These are phyloP conservation scores for Hermaeophaga mercurialis DNA, from an alignment of 2,888 invertebrate genomes.

Conservation along the genomic window DNA sequence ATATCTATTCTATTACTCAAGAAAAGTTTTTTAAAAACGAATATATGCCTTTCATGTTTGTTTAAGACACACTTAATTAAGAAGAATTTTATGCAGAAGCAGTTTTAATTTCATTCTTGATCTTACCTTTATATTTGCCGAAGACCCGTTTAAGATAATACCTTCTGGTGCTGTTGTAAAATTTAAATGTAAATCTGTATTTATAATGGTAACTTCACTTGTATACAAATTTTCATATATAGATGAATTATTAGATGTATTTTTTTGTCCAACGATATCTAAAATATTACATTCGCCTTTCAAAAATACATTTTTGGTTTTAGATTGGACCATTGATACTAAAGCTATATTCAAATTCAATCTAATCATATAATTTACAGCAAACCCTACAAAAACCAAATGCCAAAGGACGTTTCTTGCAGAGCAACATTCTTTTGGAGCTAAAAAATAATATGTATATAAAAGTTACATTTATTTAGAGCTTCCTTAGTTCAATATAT, in stretches of 20 bases:
- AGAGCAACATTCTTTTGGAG: slow-evolving; percentile 44
- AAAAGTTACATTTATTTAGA: no score
- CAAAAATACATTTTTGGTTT: slow-evolving; percentile 43
- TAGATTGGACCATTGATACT: slow-evolving; percentile 65
- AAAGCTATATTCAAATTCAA: slow-evolving; percentile 72
- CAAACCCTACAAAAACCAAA: slow-evolving; percentile 68
- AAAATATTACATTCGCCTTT: slow-evolving; percentile 42
- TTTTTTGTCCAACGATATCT: neutral
- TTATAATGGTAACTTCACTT: neutral
- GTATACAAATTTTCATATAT: neutral
- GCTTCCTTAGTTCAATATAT: no score
- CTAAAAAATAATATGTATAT: no score
- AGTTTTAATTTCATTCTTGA: no score
- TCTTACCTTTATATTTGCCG: no score
- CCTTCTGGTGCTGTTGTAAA: neutral
- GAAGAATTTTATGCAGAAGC: no score
- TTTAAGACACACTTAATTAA: no score
- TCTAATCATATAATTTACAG: slow-evolving; percentile 71
- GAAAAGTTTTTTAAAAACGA: no score
- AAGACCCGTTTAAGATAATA: no score
- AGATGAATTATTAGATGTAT: neutral
- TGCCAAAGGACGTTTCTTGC: slow-evolving; percentile 64
- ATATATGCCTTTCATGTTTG: no score
- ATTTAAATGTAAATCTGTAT: neutral
- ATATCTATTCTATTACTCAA: no score